A percentile compares a stretch with the other conserved stretches of the same genome.
phyloP scores from a whole-genome alignment of 2,888 invertebrate species.

The Geophilus truncorum region DNA sequence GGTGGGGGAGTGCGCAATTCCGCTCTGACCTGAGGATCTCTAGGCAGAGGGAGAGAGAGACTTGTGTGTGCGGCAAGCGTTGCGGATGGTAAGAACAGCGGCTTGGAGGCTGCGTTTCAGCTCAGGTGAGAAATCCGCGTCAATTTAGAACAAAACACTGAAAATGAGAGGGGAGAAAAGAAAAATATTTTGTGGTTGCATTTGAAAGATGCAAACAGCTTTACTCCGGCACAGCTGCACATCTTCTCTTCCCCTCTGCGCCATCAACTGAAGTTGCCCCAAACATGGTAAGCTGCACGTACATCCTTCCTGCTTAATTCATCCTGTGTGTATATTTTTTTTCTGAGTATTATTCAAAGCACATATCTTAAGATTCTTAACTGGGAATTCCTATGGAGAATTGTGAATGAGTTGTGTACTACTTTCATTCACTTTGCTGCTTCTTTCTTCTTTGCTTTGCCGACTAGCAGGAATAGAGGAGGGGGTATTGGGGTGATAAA shows the following conservation, averaged over 20 bases:
- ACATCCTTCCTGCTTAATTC: slow-evolving; percentile 1
- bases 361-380: background rate
- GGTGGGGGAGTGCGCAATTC: slow-evolving; percentile 8
- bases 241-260: background rate
- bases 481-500: background rate
- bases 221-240: background rate
- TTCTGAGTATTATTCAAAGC: background rate
- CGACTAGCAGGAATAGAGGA: background rate
- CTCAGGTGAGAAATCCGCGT: background rate
- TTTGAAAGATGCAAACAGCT: background rate
- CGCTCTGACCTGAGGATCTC: background rate
- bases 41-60: background rate
- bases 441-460: background rate
- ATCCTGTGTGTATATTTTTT: background rate
- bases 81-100: background rate
- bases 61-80: background rate
- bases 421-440: background rate
- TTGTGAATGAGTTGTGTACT: slow-evolving; percentile 13
- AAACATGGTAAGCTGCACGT: slow-evolving; percentile 1
- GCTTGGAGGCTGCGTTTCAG: background rate
- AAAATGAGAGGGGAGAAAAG: background rate
- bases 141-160: background rate
- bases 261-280: background rate
- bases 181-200: background rate
- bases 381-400: background rate